A percentile compares a stretch with the other conserved stretches of the same genome.
These are phyloP conservation scores for Numida meleagris DNA, from an alignment of 2,113 vertebrate genomes.

Conservation along the genomic window DNA sequence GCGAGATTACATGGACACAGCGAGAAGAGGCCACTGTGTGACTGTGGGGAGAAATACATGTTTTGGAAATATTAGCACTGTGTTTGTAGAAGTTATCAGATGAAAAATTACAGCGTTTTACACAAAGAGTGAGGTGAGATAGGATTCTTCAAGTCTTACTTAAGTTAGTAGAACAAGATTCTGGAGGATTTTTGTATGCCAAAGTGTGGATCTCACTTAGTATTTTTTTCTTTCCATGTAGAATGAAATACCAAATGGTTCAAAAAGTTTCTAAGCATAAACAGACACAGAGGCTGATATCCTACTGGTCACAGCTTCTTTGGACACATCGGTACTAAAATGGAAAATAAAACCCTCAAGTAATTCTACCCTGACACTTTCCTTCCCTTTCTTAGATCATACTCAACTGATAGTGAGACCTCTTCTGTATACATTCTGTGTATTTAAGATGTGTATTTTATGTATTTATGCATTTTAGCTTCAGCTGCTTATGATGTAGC, in stretches of 20 bases:
- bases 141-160: not conserved
- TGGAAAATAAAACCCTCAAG: not conserved
- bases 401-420: not conserved
- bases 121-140: not conserved
- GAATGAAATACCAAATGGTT: not conserved
- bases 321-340: not conserved
- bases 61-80: not conserved
- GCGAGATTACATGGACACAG: not conserved
- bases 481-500: not conserved
- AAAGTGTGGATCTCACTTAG: not conserved
- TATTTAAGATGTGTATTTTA: not conserved
- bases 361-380: not conserved
- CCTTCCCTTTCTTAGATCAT: not conserved
- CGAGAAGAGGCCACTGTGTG: not conserved
- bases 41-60: not conserved
- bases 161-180: not conserved
- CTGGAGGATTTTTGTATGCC: not conserved
- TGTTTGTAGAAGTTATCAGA: not conserved
- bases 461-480: not conserved
- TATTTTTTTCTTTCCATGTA: not conserved
- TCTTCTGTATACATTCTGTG: not conserved
- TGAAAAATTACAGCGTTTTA: not conserved
- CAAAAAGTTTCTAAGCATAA: not conserved
- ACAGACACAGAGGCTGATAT: not conserved
- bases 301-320: not conserved